Base-by-base conservation (phyloP, 1,140 invertebrate species). In the Heliconius congener region DNA sequence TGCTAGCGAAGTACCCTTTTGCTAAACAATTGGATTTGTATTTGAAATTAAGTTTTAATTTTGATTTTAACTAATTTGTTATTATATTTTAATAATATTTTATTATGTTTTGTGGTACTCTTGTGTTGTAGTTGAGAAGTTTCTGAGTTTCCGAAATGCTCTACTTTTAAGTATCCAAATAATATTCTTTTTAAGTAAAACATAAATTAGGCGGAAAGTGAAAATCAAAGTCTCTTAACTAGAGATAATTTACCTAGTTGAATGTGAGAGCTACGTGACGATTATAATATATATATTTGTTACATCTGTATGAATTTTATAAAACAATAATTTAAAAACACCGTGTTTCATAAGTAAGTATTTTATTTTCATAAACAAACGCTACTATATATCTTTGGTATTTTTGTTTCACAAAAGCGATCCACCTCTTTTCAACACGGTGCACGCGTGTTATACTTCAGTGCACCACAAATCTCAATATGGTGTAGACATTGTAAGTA, bases 401-500 rank as follows among this genome's bases (percentile, higher is more conserved):
- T 66, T 0, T 66, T 30, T 11, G 27, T 66, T 66, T 30, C 60
- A 27, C 27, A 66, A 66, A 66, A 30, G 23, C 27, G 60, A 11
- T 66, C 27, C 27, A 18, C 60, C 71, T 72, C 37, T 72, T 37
- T 72, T 37, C 11, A 72, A 42, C 71, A 72, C 37, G 71, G 30
- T 2, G 42, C 39, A 72, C 71, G 71, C 37, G 71, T 72, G 71
- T 72, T 39, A 60, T 60, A 55, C 5, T 70, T 66, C 74, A 71
- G 71, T 79, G 76, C 71, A 81, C 81, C 70, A 82, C 79, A 84
- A 79, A 80, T 82, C 81, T 84, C 79, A 80, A 79, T 81, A 76
- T 82, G 81, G 81, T 87, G 83, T 86, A 83, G 83, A 84, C 83
- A 82, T 85, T 80, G 80, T 82, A 82, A 79, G 81, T 84, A 80